Evolutionary conservation across 2,888 invertebrate genomes (phyloP), one percentile per base, ranked within the genome.

Genomic region (Sepiola atlantica): DNA sequence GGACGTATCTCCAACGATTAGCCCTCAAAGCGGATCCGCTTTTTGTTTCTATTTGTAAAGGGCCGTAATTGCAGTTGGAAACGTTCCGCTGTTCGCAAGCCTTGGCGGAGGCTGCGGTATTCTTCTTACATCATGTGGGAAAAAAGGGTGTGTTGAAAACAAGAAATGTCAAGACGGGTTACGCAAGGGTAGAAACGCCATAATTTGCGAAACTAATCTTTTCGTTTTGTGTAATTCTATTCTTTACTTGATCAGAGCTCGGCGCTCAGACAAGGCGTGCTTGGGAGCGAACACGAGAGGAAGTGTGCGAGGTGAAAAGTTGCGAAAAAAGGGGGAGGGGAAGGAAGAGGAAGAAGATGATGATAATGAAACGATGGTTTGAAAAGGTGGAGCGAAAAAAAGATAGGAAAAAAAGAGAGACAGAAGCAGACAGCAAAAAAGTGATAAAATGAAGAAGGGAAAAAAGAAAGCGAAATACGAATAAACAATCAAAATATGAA

Each of bases 251-350:
- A 32, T 10, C 77, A 16, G 32, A 77, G n/a, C 77, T 77, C n/a
- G 77, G 16, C 77, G 77, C 32, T 77, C 16, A 77, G 77, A n/a
- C 77, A 77, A 45, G 77, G 77, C 77, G 77, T 77, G 77, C 32
- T 77, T 77, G 77, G 77, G 77, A 77, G 77, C 77, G 77, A 77
- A 77, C 77, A 77, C 77, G 77, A 77, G 77, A n/a, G 77, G 77
- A 77, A 77, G 77, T n/a, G 77, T 77, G 77, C 32, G 77, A 77
- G 77, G 77, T 77, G 77, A n/a, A 77, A 77, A 16, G 10, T 77
- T 77, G 14, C n/a, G n/a, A 14, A 77, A 77, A 57, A 57, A 57
- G 16, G 77, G 18, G 57, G 20, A 6, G 21, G 57, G 57, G 21
- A 20, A 77, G 77, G 77, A 77, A 12, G 77, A 24, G 77, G 45